Evolutionary conservation across 2,113 vertebrate genomes (phyloP).

Genomic region (Eublepharis macularius): DNA sequence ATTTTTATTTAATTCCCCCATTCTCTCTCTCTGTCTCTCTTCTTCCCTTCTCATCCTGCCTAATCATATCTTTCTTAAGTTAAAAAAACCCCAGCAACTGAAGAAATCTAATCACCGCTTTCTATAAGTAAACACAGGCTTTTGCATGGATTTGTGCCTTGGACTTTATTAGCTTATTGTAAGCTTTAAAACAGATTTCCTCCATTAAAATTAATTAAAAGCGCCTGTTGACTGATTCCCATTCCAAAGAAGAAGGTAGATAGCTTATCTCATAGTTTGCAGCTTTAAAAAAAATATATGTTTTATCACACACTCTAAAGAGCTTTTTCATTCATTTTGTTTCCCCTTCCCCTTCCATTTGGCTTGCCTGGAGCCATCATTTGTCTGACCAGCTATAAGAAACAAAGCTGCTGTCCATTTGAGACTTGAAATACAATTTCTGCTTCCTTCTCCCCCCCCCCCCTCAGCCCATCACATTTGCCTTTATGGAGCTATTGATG

Average conservation of each 20-base stretch:
- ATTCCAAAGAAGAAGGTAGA: slow-evolving; percentile 50
- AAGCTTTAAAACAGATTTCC: slow-evolving; percentile 73
- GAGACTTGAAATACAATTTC: background rate
- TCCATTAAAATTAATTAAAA: slow-evolving; percentile 79
- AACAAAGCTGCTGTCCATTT: slow-evolving; percentile 21
- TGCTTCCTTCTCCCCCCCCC: slow-evolving; percentile 14
- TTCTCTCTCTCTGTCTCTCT: slow-evolving; percentile 48
- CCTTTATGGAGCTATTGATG: slow-evolving; percentile 8
- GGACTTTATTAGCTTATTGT: slow-evolving; percentile 75
- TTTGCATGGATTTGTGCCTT: slow-evolving; percentile 75
- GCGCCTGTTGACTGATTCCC: slow-evolving; percentile 65
- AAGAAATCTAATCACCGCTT: slow-evolving; percentile 71
- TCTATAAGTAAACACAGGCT: slow-evolving; percentile 56
- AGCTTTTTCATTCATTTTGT: slow-evolving; percentile 13
- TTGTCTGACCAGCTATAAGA: slow-evolving; percentile 20
- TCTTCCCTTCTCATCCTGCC: background rate
- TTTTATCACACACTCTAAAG: slow-evolving; percentile 6
- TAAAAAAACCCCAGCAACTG: slow-evolving; percentile 57
- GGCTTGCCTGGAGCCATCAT: background rate
- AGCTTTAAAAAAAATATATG: slow-evolving; percentile 1
- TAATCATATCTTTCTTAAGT: background rate
- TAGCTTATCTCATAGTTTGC: slow-evolving; percentile 46
- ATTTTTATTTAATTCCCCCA: background rate
- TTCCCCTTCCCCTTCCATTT: background rate
- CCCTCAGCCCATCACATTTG: slow-evolving; percentile 6